Evolutionary conservation across 2,113 vertebrate species (phyloP), one percentile per base, ranked within the genome.

Genomic region (Chamaetylas fuelleborni): DNA sequence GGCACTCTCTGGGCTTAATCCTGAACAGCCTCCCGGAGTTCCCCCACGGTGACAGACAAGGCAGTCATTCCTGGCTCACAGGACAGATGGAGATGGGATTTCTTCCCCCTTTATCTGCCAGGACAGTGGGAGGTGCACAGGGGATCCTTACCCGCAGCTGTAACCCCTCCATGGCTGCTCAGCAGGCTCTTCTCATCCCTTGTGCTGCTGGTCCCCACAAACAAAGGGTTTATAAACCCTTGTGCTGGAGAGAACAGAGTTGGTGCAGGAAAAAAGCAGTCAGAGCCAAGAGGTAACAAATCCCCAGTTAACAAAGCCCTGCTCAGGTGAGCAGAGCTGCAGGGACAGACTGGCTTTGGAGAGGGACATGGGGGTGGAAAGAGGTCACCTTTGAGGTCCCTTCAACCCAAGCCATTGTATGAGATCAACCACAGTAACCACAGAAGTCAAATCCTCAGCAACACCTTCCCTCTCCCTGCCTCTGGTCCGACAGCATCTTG

Each of bases 121-220:
- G 66, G 38, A 7, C 19, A 8, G 43, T 5, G 40, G 51, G 26
- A 72, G 24, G 31, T 53, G n/a, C 24, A 4, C 0, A 57, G 28
- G 5, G 34, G 34, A 71, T 71, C 38, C 97, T 96, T 97, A 97
- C 97, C 95, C 22, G 78, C 48, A 95, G 86, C 71, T 93, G 94
- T 57, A 97, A 31, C 19, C 89, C 58, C 9, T 97, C 96, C 97
- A 97, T 97, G 86, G 69, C 88, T 58, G 57, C 71, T 95, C 85
- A 92, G 48, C 51, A n/a, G 33, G 42, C 40, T 71, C 45, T 83
- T 73, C 74, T 88, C 69, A 57, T 77, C 16, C 54, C 28, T 26
- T 31, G 50, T 6, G 51, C 58, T 62, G 76, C 33, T 42, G 9
- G 42, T 28, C 13, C 61, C 54, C 79, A 53, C 54, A 47, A 73